Conservation (phyloP, 1,140 invertebrate species). For the Hycleus phaleratus region DNA sequence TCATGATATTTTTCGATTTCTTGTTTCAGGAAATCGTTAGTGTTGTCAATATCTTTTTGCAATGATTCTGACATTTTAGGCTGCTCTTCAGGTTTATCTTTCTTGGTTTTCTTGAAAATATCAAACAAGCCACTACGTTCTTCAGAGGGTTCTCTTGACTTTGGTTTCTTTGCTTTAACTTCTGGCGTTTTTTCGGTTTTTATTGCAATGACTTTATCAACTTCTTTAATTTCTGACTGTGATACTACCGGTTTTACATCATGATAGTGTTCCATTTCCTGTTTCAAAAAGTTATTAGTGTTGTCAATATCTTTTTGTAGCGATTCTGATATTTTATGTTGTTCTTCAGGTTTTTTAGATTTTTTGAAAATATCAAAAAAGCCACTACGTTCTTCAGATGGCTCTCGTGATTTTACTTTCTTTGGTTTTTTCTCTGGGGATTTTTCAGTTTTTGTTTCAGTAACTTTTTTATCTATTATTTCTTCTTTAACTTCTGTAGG, state of each 20-base stretch:
- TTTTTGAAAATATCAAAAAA: constrained; percentile 16
- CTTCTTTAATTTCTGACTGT: constrained; percentile 2
- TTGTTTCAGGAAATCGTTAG: constrained; percentile 1
- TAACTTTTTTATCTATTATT: not conserved
- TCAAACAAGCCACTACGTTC: constrained; percentile 5
- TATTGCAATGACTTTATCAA: no score
- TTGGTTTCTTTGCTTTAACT: not conserved
- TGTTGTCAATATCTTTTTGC: constrained; percentile 9
- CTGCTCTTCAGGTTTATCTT: constrained; percentile 1
- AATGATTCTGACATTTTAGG: constrained; percentile 2
- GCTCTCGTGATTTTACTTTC: not conserved
- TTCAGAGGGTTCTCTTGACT: not conserved
- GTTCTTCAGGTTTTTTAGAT: constrained; percentile 22
- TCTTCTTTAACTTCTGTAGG: not conserved
- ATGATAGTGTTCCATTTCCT: constrained; percentile 18
- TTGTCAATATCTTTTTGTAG: constrained; percentile 16
- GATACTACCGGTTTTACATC: constrained; percentile 14
- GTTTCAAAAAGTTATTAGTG: constrained; percentile 17
- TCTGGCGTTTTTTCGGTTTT: not conserved
- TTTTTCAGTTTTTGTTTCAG: not conserved
- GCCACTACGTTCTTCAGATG: constrained; percentile 1
- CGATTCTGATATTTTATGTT: not conserved
- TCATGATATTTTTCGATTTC: constrained; percentile 14
- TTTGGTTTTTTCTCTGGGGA: not conserved
- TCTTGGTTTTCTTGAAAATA: constrained; percentile 10